phyloP scores from a whole-genome alignment of 2,113 vertebrate species.

The Festucalex cinctus region DNA sequence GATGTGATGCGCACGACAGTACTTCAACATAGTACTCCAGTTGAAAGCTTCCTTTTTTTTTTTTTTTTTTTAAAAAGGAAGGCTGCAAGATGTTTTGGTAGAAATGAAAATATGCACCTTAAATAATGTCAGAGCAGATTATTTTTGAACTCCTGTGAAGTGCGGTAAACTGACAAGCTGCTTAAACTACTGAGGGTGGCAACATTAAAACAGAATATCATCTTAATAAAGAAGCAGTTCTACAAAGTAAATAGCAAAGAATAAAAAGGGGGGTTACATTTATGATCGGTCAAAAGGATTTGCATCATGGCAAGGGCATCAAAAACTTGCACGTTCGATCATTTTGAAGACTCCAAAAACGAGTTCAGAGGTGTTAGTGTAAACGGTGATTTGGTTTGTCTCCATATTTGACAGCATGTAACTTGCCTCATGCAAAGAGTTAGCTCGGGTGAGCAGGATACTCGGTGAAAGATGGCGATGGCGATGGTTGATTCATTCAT shows the following conservation, averaged over 20 bases:
- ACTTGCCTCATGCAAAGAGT: no score
- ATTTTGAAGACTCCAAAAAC: no score
- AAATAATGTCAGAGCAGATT: slow-evolving; percentile 18
- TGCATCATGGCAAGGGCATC: no score
- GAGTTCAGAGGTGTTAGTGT: no score
- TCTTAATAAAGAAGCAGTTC: not conserved
- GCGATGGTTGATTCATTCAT: no score
- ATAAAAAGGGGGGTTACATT: no score
- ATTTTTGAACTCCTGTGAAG: slow-evolving; percentile 2
- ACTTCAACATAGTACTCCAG: not conserved
- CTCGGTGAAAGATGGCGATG: no score
- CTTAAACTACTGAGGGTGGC: not conserved
- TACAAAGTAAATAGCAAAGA: not conserved
- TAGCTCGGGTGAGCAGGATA: no score
- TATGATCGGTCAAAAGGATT: no score
- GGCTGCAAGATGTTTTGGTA: not conserved
- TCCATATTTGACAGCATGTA: no score
- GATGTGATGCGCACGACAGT: not conserved
- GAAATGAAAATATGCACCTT: not conserved
- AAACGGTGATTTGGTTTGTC: no score
- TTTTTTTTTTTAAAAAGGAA: slow-evolving; percentile 13
- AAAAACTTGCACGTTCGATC: no score
- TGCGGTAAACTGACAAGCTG: not conserved
- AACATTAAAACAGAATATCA: not conserved
- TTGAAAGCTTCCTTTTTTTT: slow-evolving; percentile 5